phyloP scores from a whole-genome alignment of 1,140 invertebrate species.

The Eriocheir sinensis region DNA sequence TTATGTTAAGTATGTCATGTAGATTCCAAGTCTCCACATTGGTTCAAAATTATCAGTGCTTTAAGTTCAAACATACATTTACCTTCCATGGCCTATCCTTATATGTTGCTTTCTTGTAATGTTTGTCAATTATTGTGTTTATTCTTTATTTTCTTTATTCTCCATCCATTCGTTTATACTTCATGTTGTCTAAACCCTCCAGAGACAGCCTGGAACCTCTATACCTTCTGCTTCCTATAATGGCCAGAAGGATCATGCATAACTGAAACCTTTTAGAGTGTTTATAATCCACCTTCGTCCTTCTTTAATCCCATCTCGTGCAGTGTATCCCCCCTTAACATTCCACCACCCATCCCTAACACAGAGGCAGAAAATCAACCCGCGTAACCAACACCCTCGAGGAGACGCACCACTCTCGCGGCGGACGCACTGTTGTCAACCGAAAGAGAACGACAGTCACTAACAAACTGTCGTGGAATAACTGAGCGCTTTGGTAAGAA shows the following conservation, averaged over 20 bases:
- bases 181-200: not conserved
- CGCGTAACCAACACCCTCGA: slow-evolving; percentile 43
- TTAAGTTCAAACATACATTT: too few relatives aligned
- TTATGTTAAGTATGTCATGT: too few relatives aligned
- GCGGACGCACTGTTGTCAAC: not conserved
- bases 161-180: not conserved
- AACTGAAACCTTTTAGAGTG: not conserved
- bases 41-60: too few relatives aligned
- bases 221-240: too few relatives aligned
- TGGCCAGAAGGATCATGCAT: not conserved
- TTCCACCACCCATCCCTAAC: not conserved
- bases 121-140: too few relatives aligned
- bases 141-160: too few relatives aligned
- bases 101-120: too few relatives aligned
- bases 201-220: too few relatives aligned
- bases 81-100: too few relatives aligned
- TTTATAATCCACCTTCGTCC: slow-evolving; percentile 15
- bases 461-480: slow-evolving; percentile 26
- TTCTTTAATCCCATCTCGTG: slow-evolving; percentile 55
- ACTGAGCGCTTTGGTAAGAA: slow-evolving; percentile 56
- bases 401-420: not conserved
- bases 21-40: too few relatives aligned
- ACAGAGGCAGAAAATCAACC: not conserved
- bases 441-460: slow-evolving; percentile 55
- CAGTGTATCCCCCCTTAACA: not conserved